Base-by-base conservation (phyloP, 2,797 vertebrate species). In the Hylomyscus alleni region DNA sequence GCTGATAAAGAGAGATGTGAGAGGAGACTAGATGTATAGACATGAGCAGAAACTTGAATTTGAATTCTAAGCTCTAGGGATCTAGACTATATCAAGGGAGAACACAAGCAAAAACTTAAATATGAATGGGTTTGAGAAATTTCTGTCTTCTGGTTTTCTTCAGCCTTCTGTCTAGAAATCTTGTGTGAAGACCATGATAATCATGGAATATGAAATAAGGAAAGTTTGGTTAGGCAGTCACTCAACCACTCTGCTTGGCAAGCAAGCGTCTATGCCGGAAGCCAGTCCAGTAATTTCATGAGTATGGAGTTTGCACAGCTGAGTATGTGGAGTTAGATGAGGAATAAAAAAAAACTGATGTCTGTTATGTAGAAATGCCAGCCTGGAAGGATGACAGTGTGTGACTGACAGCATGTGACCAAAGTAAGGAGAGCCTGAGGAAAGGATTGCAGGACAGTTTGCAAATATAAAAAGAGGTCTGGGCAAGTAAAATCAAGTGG, bases 41-140 rank as follows among this genome's bases (percentile, higher is more conserved):
- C 65, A 31, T 75, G 60, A 83, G 58, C 26, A 37, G 60, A 94
- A 93, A 73, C 6, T 44, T 65, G 22, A 50, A 52, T 72, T 50
- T 69, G 34, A 94, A 94, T 93, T 95, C 31, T 81, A 89, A 76
- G n/a, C 85, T 89, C 12, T n/a, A 94, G 6, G 20, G 47, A 75
- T 24, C 72, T 76, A 47, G 58, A n/a, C 19, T 92, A 81, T 1
- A 60, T 54, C 6, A 2, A n/a, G 34, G 7, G 12, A 90, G 72
- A 19, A 82, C 6, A 58, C 37, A 69, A 31, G 7, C 9, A 1
- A 80, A 62, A 72, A 69, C 58, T 6, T 75, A 4, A 76, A 72
- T 19, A 90, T 12, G n/a, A 77, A 20, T 17, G 7, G 1, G 56
- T 91, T 78, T 34, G 11, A 11, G 56, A 40, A 80, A 69, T 2